Evolutionary conservation across 2,888 invertebrate genomes (phyloP), one percentile per base, ranked within the genome.

Genomic region (Ormyrus pomaceus): DNA sequence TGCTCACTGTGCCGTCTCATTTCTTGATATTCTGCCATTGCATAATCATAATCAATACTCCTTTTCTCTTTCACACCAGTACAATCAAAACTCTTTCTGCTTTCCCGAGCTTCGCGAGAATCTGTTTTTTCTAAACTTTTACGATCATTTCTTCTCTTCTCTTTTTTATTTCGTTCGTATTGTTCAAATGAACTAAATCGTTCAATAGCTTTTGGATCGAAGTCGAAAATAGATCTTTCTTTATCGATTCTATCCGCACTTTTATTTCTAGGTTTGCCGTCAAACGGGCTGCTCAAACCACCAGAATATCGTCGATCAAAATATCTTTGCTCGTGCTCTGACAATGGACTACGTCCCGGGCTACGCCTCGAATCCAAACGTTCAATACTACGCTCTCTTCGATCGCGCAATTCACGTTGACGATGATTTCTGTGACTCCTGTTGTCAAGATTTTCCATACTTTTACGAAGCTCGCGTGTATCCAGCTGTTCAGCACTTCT

Each of bases 201-300:
- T 69, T 89, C 88, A 66, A 89, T 87, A 2, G 87, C 85, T 10
- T 86, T 83, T 0, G 88, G 87, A 82, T 90, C 89, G 62, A 90
- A 89, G 64, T 90, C 88, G 66, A 88, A 89, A 48, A 86, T 87
- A 4, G 86, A 84, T 50, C 77, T 80, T 1, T 88, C 88, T 48
- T 84, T 86, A 61, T 90, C 88, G 9, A 90, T 80, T 9, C 87
- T 85, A 45, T 91, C 90, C 4, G 85, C 86, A 83, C 89, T 90
- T 75, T 87, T 89, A 0, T 89, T 87, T 1, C 87, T 85, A 2
- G 83, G 75, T 71, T 84, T 75, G 79, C 34, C 4, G 34, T 84
- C 58, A 13, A 86, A 84, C 0, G 88, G 87, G 73, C 88, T 88
- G 48, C 82, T 85, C 7, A 51, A 8, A 66, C 84, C 86, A 0